A percentile compares a stretch with the other conserved stretches of the same genome.
Conservation (phyloP, 2,888 invertebrate species). For the Cyclophora albipunctata region DNA sequence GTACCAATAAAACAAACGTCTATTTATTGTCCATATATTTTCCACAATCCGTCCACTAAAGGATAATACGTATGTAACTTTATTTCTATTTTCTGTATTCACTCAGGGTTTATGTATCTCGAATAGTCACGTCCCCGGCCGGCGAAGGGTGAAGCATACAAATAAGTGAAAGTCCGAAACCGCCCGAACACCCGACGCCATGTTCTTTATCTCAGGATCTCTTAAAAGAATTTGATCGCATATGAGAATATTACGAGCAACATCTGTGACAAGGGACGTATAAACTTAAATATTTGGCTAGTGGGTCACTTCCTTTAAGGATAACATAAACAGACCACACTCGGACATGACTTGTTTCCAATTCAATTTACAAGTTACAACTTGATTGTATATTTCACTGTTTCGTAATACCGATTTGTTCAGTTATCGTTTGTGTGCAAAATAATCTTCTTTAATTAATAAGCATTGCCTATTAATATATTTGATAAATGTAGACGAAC, state of each 20-base stretch:
- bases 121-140: slow-evolving; percentile 72
- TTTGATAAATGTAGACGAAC: too few species aligned
- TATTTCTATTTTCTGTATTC: slow-evolving; percentile 76
- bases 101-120: slow-evolving; percentile 75
- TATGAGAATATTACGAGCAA: slow-evolving; percentile 71
- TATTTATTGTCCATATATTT: slow-evolving; percentile 30
- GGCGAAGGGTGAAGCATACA: slow-evolving; percentile 71
- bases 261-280: slow-evolving; percentile 72
- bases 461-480: too few species aligned
- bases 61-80: slow-evolving; percentile 74
- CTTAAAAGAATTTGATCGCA: slow-evolving; percentile 74
- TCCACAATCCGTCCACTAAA: slow-evolving; percentile 66
- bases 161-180: slow-evolving; percentile 73
- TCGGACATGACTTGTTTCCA: slow-evolving; percentile 1
- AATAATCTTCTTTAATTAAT: too few species aligned
- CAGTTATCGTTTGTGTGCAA: too few species aligned
- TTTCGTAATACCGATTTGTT: too few species aligned
- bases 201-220: slow-evolving; percentile 73
- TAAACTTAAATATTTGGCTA: slow-evolving; percentile 60
- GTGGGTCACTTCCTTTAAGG: slow-evolving; percentile 26
- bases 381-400: background rate
- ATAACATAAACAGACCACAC: slow-evolving; percentile 10
- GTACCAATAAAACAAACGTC: slow-evolving; percentile 37
- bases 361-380: background rate
- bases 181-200: slow-evolving; percentile 64